Evolutionary conservation across 2,888 invertebrate genomes (phyloP).

Genomic region (Oxytorus armatus): DNA sequence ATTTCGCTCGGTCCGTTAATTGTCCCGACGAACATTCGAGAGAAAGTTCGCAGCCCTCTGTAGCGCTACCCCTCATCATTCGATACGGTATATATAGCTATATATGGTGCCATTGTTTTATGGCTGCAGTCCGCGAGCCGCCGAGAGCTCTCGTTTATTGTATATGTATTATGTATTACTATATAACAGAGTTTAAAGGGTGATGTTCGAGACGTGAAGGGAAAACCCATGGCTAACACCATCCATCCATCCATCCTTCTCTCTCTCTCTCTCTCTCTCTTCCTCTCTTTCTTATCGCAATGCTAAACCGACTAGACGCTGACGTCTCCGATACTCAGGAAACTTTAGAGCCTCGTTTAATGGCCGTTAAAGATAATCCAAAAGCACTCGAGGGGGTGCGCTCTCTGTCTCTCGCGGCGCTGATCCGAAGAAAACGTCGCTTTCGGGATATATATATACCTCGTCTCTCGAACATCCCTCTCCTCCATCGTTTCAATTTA

Average conservation of each 20-base stretch:
- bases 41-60: slow-evolving; percentile 60
- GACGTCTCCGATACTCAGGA: slow-evolving; percentile 71
- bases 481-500: slow-evolving; percentile 31
- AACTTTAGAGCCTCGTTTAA: slow-evolving; percentile 72
- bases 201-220: slow-evolving; percentile 47
- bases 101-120: slow-evolving; percentile 69
- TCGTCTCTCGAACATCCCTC: slow-evolving; percentile 21
- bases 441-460: slow-evolving; percentile 54
- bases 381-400: slow-evolving; percentile 66
- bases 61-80: background rate
- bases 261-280: slow-evolving; percentile 3
- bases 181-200: slow-evolving; percentile 55
- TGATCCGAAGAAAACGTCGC: slow-evolving; percentile 58
- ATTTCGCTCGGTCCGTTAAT: slow-evolving; percentile 62
- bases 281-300: slow-evolving; percentile 19
- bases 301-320: slow-evolving; percentile 70
- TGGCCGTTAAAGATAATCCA: slow-evolving; percentile 75
- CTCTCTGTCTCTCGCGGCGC: slow-evolving; percentile 27
- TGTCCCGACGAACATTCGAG: slow-evolving; percentile 64
- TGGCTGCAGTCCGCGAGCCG: slow-evolving; percentile 45
- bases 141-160: slow-evolving; percentile 10
- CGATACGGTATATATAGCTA: slow-evolving; percentile 59
- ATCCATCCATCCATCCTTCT: background rate
- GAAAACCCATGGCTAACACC: slow-evolving; percentile 51
- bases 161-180: slow-evolving; percentile 1